Base-by-base conservation (phyloP, 92 coral and sea anemone species). In the Muricea muricata region DNA sequence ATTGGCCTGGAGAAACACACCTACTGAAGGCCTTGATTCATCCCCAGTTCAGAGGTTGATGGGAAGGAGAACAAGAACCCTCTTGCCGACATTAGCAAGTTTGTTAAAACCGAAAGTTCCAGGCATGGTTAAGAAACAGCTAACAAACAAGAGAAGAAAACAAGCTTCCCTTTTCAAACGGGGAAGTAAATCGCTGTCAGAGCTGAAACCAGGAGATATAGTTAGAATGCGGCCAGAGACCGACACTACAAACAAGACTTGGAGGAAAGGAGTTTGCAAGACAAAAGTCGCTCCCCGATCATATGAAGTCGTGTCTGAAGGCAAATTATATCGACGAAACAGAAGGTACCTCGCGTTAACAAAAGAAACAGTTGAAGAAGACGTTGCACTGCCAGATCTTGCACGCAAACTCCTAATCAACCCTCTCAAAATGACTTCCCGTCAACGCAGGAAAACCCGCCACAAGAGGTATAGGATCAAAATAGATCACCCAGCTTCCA, bases 161-260 rank as follows among this genome's bases (percentile, higher is more conserved):
- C 86, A 84, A 85, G 83, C 89, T 71, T 61, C 73, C 72, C 85
- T 79, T 86, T 50, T 75, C 41, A 85, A 89, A 74, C 86, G 67
- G 73, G 89, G 86, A 55, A 88, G 89, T 85, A 89, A 79, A 72
- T 73, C 29, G 66, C 81, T 84, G 20, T 63, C 86, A 71, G 86
- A 85, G 80, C 83, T 89, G 67, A 89, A 89, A 65, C 83, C 75
- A 41, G 89, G 89, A 70, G 89, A 89, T 58, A 72, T 85, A 23
- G 92, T 84, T 37, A 65, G 92, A 71, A 80, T 89, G 85, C 79
- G 78, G 83, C 92, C 88, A 88, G 91, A 88, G 50, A 88, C 91
- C 76, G 84, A 83, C 60, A 79, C 54, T 83, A 65, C 81, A 37
- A 71, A 69, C 39, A 83, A 77, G 85, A 54, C 73, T 73, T 88